Percentiles rank a stretch among this genome's conserved stretches.
Conservation (phyloP, 53 echinoderm and acorn worm species). For the Arbacia lixula region DNA sequence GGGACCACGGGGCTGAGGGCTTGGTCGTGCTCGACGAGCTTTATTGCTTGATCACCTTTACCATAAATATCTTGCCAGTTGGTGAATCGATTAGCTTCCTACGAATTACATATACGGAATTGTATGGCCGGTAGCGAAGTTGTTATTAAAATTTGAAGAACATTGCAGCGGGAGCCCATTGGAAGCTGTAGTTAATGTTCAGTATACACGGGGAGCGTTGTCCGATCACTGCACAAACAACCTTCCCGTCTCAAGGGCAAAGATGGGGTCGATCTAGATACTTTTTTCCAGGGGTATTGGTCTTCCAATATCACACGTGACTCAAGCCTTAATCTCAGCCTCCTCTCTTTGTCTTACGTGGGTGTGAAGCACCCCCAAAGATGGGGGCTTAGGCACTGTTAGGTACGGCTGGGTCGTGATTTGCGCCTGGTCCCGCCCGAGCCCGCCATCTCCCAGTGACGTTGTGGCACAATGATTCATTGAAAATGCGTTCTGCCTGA, state of each 20-base stretch:
- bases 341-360: conserved; percentile 40
- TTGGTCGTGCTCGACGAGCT: conserved; percentile 42
- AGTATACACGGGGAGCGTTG: conserved; percentile 18
- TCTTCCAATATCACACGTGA: conserved; percentile 53
- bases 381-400: background rate
- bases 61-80: conserved; percentile 57
- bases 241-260: conserved; percentile 43
- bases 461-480: conserved; percentile 51
- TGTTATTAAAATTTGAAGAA: conserved; percentile 61
- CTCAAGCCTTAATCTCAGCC: conserved; percentile 38
- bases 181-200: conserved; percentile 41
- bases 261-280: conserved; percentile 39
- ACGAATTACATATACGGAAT: conserved; percentile 53
- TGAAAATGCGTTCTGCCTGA: conserved; percentile 50
- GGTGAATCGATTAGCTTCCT: conserved; percentile 55
- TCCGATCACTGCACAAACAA: conserved; percentile 56
- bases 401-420: conserved; percentile 16
- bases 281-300: conserved; percentile 32
- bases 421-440: conserved; percentile 5
- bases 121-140: conserved; percentile 50
- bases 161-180: conserved; percentile 41
- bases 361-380: conserved; percentile 28
- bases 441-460: conserved; percentile 1
- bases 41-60: conserved; percentile 59
- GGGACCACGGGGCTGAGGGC: conserved; percentile 44